phyloP scores from a whole-genome alignment of 2,888 invertebrate genomes.

The Shargacucullia verbasci region DNA sequence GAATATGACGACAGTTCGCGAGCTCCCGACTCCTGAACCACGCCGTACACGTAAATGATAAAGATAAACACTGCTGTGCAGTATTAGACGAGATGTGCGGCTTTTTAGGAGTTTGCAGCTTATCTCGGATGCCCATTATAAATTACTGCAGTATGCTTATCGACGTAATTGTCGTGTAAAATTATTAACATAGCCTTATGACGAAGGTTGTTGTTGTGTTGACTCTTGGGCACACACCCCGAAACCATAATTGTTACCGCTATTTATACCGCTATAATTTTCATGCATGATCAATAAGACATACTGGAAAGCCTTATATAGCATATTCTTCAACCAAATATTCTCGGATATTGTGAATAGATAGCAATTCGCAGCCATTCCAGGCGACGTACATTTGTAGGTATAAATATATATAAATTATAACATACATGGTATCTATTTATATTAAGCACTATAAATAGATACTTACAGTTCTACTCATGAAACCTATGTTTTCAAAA shows the following conservation, averaged over 20 bases:
- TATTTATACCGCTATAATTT: no score
- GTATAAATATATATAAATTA: no score
- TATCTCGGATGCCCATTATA: slow-evolving; percentile 42
- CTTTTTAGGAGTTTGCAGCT: slow-evolving; percentile 51
- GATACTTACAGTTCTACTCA: no score
- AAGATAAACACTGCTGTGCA: slow-evolving; percentile 58
- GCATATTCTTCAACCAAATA: no score
- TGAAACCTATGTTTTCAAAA: no score
- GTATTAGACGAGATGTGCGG: slow-evolving; percentile 36
- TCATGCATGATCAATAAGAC: no score
- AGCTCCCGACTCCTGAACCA: slow-evolving; percentile 65
- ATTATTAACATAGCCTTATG: slow-evolving; percentile 23
- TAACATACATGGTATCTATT: no score
- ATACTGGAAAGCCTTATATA: no score
- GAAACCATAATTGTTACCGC: no score
- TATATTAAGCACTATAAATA: no score
- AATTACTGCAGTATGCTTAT: slow-evolving; percentile 37
- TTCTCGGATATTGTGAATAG: neutral
- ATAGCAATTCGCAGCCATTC: neutral
- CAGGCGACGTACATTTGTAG: neutral
- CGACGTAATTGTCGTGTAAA: slow-evolving; percentile 23
- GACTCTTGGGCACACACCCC: no score
- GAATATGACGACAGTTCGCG: slow-evolving; percentile 84
- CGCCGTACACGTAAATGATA: slow-evolving; percentile 59
- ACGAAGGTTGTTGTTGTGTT: slow-evolving; percentile 2